A percentile compares a stretch with the other conserved stretches of the same genome.
These are phyloP conservation scores for Platypus cylindrus DNA, from an alignment of 2,888 invertebrate genomes.

Conservation along the genomic window DNA sequence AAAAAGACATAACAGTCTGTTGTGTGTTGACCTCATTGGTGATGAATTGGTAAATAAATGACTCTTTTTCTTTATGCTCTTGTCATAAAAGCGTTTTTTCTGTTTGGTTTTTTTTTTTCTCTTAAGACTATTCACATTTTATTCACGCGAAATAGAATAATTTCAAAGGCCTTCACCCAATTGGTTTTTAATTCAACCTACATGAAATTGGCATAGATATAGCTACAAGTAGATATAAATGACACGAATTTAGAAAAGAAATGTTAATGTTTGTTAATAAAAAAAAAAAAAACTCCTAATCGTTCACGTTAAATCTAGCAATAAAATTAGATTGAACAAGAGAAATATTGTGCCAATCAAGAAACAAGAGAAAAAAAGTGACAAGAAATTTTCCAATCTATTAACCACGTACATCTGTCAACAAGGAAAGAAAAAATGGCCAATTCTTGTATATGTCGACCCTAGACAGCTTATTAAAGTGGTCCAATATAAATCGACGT, in stretches of 20 bases:
- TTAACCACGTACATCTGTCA: conserved; percentile 37
- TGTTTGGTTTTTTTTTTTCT: too few species aligned
- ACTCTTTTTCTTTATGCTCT: background rate
- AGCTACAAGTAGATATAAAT: too few species aligned
- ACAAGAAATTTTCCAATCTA: conserved; percentile 34
- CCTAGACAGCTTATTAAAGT: conserved; percentile 23
- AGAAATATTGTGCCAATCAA: conserved; percentile 22
- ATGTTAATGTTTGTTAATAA: too few species aligned
- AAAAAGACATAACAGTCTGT: conserved; percentile 10
- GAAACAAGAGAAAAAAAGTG: conserved; percentile 26
- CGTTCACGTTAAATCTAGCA: conserved; percentile 18
- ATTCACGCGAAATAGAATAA: too few species aligned
- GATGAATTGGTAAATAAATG: conserved; percentile 11
- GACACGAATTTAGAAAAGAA: too few species aligned
- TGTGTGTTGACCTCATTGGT: conserved; percentile 13
- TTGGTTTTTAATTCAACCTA: too few species aligned
- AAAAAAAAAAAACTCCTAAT: too few species aligned
- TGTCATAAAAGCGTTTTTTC: background rate
- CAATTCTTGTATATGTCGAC: conserved; percentile 33
- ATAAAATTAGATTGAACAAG: conserved; percentile 26
- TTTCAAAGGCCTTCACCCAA: too few species aligned
- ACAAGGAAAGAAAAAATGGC: conserved; percentile 32
- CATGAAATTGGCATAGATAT: too few species aligned
- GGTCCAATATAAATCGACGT: conserved; percentile 6
- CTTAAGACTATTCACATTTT: too few species aligned